Evolutionary conservation across 2,888 invertebrate genomes (phyloP).

Genomic region (Latheticus oryzae): DNA sequence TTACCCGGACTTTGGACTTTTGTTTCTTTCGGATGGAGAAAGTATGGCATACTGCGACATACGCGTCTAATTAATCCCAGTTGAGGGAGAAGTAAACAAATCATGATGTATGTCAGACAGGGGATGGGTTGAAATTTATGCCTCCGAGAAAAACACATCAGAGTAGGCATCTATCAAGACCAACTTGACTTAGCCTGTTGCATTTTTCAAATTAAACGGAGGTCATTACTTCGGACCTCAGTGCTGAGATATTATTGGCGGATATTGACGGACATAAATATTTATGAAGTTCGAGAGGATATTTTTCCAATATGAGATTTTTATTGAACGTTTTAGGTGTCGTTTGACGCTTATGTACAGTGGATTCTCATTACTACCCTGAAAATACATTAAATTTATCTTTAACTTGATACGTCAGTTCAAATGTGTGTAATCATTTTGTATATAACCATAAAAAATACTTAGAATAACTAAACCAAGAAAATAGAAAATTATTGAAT

Average conservation of each 20-base stretch:
- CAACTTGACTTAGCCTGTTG: slow-evolving; percentile 9
- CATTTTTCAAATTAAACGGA: slow-evolving; percentile 16
- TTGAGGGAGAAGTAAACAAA: slow-evolving; percentile 6
- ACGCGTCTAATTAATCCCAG: slow-evolving; percentile 5
- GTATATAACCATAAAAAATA: no score
- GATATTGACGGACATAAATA: slow-evolving; percentile 34
- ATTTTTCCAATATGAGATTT: slow-evolving; percentile 29
- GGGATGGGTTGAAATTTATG: slow-evolving; percentile 9
- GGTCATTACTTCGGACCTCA: slow-evolving; percentile 10
- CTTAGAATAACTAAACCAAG: no score
- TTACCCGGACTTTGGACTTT: slow-evolving; percentile 47
- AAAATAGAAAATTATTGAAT: no score
- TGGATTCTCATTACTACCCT: slow-evolving; percentile 16
- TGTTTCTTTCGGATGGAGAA: slow-evolving; percentile 46
- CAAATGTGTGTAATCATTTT: no score
- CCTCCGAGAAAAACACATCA: slow-evolving; percentile 9
- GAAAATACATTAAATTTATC: no score
- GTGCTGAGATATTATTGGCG: slow-evolving; percentile 19
- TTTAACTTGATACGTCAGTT: no score
- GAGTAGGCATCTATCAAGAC: slow-evolving; percentile 6
- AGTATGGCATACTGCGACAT: background rate
- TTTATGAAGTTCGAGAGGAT: slow-evolving; percentile 29
- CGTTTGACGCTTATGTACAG: slow-evolving; percentile 15
- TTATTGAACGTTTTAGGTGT: slow-evolving; percentile 33
- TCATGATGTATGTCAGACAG: slow-evolving; percentile 8